phyloP scores from a whole-genome alignment of 2,797 vertebrate genomes.

The Clarias fuscus region DNA sequence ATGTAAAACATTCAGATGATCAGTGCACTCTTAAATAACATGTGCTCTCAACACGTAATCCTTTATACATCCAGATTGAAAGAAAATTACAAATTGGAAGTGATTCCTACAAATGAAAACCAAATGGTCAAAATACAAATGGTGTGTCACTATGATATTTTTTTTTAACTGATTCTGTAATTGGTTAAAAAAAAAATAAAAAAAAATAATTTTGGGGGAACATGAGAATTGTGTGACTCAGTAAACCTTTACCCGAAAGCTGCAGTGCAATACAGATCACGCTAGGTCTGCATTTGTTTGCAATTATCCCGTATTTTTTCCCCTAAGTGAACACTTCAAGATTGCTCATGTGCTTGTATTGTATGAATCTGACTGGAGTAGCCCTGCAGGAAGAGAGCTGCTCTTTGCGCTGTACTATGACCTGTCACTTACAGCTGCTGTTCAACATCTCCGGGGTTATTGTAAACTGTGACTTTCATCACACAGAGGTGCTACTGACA shows the following conservation, averaged over 20 bases:
- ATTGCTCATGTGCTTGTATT: conserved; percentile 39
- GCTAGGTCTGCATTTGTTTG: conserved; percentile 45
- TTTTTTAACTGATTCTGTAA: conserved; percentile 45
- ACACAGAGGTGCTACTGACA: conserved; percentile 25
- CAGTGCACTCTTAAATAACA: conserved; percentile 53
- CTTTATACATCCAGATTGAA: conserved; percentile 6
- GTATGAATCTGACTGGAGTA: conserved; percentile 24
- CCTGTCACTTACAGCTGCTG: conserved; percentile 22
- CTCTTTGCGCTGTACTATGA: not conserved
- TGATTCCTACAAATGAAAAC: conserved; percentile 39
- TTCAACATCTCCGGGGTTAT: conserved; percentile 25
- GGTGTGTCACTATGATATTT: conserved; percentile 30
- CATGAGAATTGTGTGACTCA: conserved; percentile 33
- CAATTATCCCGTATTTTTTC: conserved; percentile 45
- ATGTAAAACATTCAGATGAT: conserved; percentile 66
- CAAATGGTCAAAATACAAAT: conserved; percentile 48
- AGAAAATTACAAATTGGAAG: conserved; percentile 34
- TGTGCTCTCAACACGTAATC: not conserved
- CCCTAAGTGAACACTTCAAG: conserved; percentile 46
- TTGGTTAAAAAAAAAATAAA: not conserved
- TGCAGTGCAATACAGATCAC: conserved; percentile 35
- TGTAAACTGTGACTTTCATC: conserved; percentile 34
- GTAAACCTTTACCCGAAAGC: conserved; percentile 42
- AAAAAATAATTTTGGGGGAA: conserved; percentile 36
- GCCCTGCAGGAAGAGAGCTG: conserved; percentile 24